Conservation (phyloP, 1,140 invertebrate genomes). For the Caenorhabditis remanei region DNA sequence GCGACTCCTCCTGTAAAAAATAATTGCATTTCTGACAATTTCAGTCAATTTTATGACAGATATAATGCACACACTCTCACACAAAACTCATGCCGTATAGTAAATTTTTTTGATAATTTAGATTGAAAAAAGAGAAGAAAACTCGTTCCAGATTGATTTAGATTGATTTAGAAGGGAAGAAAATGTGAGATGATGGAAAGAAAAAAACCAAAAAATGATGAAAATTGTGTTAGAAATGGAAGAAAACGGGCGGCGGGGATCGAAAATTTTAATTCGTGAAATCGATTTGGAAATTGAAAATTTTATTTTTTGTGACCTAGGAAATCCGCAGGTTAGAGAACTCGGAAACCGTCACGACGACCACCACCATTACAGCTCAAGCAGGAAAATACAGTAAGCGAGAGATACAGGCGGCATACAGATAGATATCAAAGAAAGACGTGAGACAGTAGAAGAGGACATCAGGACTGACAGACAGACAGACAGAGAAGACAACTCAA, state of each 20-base stretch:
- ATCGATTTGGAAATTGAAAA: too few species aligned
- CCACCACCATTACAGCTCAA: neutral
- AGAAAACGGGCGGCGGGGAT: neutral
- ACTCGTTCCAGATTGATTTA: neutral
- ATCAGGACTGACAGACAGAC: neutral
- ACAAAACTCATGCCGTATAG: neutral
- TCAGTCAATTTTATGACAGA: neutral
- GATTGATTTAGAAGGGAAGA: neutral
- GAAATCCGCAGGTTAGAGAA: too few species aligned
- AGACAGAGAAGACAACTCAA: constrained; percentile 3
- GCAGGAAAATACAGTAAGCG: neutral
- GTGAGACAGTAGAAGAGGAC: neutral
- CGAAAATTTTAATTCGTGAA: neutral
- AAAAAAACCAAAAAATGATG: neutral
- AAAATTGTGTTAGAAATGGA: neutral
- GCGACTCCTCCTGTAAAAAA: constrained; percentile 74
- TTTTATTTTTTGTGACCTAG: too few species aligned
- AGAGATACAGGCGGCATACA: neutral
- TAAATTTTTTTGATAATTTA: neutral
- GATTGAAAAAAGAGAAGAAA: neutral
- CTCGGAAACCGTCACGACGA: too few species aligned
- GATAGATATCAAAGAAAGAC: neutral
- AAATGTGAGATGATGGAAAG: neutral
- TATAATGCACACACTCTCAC: neutral
- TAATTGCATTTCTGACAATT: neutral